Percentiles rank a stretch among this genome's conserved stretches.
Conservation (phyloP, 2,797 vertebrate species). For the Mus spretus region DNA sequence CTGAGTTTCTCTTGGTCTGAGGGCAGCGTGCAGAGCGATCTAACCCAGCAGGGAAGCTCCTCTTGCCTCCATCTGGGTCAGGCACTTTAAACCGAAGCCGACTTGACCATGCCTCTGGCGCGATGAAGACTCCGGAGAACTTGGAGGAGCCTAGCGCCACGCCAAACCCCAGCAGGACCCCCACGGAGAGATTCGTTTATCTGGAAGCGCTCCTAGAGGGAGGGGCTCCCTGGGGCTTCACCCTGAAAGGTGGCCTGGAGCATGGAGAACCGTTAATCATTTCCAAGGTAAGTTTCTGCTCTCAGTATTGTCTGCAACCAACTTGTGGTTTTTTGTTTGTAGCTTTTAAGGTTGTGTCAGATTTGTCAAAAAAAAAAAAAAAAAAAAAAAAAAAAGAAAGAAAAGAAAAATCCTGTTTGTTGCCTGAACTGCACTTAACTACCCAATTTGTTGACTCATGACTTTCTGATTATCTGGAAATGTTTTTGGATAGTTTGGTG, state of each 20-base stretch:
- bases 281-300: constrained; percentile 93
- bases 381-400: no score
- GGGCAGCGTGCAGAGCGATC: background rate
- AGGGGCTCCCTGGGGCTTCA: constrained; percentile 98
- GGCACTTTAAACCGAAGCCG: constrained; percentile 59
- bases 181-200: constrained; percentile 89
- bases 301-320: background rate
- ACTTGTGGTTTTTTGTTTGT: background rate
- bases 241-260: constrained; percentile 96
- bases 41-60: background rate
- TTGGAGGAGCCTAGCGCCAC: constrained; percentile 77
- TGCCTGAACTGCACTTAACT: background rate
- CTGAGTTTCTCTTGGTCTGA: background rate
- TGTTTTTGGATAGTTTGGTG: constrained; percentile 41
- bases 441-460: constrained; percentile 17
- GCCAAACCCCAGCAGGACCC: constrained; percentile 70
- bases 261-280: constrained; percentile 95
- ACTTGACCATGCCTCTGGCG: constrained; percentile 70
- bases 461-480: constrained; percentile 47
- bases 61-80: constrained; percentile 42
- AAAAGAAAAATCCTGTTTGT: background rate
- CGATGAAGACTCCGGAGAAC: constrained; percentile 85
- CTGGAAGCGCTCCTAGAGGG: constrained; percentile 94
- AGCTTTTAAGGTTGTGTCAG: background rate
- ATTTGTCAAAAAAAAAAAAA: background rate